Evolutionary conservation across 2,113 vertebrate genomes (phyloP), one percentile per base, ranked within the genome.

Genomic region (Pelusios castaneus): DNA sequence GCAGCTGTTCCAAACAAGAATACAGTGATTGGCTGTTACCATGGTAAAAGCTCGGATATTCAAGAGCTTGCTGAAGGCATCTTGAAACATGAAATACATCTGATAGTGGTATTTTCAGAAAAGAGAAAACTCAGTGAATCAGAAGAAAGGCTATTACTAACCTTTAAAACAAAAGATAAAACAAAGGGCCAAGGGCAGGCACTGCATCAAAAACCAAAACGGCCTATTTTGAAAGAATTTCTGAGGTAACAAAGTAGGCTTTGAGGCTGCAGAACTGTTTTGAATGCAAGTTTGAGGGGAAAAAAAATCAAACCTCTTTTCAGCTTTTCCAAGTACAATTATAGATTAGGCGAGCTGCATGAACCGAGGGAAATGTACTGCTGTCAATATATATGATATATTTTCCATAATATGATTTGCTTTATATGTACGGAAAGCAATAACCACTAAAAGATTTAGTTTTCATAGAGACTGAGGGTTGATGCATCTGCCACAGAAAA

Each of bases 101-200:
- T 31, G 25, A 75, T 38, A 49, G 41, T 3, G 14, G 10, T 82
- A 80, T 70, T 92, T n/a, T 41, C 56, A 63, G 54, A 80, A 34
- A 21, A 47, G 52, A 43, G 34, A 49, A 55, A 87, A 60, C 49
- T 73, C 77, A 55, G 3, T 27, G 19, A 87, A 70, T 11, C 16
- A 25, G 38, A 82, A 75, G 25, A 76, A 45, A 75, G 55, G 55
- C 78, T 93, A 51, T 77, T 24, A 84, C 7, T 79, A 52, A 19
- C 63, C 80, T 94, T 90, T 54, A 82, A 96, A 84, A n/a, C 4
- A 60, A 87, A 92, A 80, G 31, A 76, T 49, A 91, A 92, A 86
- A 52, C 13, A 60, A 77, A 85, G 70, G 55, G 51, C 29, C 21
- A 29, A 12, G 73, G 10, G 25, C 55, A 85, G 63, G 2, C 54